A percentile compares a stretch with the other conserved stretches of the same genome.
Evolutionary conservation across 2,113 vertebrate species (phyloP).

Genomic region (Melanerpes formicivorus): DNA sequence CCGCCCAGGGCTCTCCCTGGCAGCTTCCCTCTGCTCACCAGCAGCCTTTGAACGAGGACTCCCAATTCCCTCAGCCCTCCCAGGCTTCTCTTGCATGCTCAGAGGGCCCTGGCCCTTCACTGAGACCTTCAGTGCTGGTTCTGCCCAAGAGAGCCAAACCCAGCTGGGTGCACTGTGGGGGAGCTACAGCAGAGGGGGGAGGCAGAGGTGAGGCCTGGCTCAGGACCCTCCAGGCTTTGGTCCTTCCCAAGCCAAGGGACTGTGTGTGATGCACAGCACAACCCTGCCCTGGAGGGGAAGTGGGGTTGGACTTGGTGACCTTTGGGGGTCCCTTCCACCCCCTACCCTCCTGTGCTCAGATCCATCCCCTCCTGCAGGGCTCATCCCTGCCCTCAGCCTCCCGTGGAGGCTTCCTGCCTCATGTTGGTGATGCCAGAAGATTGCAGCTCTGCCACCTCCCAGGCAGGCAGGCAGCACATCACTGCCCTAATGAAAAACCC

Average conservation of each 20-base stretch:
- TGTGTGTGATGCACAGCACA: background rate
- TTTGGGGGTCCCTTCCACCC: no score
- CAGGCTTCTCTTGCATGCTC: background rate
- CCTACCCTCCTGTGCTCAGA: background rate
- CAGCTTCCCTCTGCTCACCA: background rate
- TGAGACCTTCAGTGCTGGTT: background rate
- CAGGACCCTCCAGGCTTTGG: background rate
- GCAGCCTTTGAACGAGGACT: background rate
- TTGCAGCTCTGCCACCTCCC: slow-evolving; percentile 62
- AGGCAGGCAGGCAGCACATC: slow-evolving; percentile 50
- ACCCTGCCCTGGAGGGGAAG: background rate
- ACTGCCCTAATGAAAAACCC: slow-evolving; percentile 52
- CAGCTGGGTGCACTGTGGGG: background rate
- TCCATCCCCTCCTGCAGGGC: background rate
- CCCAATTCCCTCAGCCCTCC: background rate
- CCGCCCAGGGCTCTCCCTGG: background rate
- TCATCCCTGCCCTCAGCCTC: background rate
- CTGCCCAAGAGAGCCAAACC: background rate
- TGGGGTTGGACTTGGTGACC: background rate
- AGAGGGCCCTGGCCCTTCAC: background rate
- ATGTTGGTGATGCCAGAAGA: slow-evolving; percentile 39
- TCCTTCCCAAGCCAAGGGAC: background rate
- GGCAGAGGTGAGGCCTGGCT: background rate
- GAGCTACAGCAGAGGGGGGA: background rate
- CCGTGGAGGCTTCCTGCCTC: background rate